Percentiles rank a stretch among this genome's conserved stretches.
Conservation (phyloP, 2,113 vertebrate species). For the Paramisgurnus dabryanus region DNA sequence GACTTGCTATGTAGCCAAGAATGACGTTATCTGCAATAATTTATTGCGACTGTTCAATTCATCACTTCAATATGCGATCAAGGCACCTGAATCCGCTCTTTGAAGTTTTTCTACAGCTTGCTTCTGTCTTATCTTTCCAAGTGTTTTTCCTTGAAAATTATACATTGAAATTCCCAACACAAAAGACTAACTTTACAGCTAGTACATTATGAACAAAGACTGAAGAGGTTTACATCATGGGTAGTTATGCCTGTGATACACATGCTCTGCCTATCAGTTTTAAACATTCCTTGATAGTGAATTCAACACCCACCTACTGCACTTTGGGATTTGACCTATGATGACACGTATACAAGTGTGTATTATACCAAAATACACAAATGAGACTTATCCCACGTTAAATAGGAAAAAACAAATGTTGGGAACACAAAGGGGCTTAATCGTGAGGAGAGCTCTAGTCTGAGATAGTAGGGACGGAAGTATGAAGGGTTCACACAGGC, state of each 20-base stretch:
- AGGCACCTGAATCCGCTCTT: neutral
- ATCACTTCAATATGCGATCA: no score
- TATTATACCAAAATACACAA: slow-evolving; percentile 59
- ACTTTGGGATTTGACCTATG: neutral
- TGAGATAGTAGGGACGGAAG: slow-evolving; percentile 33
- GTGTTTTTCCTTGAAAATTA: neutral
- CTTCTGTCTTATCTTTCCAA: neutral
- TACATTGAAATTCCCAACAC: neutral
- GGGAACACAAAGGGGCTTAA: slow-evolving; percentile 39
- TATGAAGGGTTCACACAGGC: slow-evolving; percentile 7
- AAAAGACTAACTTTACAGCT: neutral
- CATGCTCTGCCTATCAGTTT: slow-evolving; percentile 12
- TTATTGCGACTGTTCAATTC: no score
- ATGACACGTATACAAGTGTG: no score
- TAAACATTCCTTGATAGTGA: slow-evolving; percentile 21
- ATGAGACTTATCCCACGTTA: slow-evolving; percentile 71
- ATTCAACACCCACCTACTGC: neutral
- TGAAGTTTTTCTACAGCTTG: neutral
- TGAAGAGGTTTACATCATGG: neutral
- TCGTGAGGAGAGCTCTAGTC: neutral
- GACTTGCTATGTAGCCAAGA: no score
- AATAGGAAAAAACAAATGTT: slow-evolving; percentile 19
- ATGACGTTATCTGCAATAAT: no score
- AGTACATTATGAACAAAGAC: neutral
- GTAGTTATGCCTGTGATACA: neutral